Conservation (phyloP, 2,888 invertebrate genomes). For the Sarcophaga carnaria region DNA sequence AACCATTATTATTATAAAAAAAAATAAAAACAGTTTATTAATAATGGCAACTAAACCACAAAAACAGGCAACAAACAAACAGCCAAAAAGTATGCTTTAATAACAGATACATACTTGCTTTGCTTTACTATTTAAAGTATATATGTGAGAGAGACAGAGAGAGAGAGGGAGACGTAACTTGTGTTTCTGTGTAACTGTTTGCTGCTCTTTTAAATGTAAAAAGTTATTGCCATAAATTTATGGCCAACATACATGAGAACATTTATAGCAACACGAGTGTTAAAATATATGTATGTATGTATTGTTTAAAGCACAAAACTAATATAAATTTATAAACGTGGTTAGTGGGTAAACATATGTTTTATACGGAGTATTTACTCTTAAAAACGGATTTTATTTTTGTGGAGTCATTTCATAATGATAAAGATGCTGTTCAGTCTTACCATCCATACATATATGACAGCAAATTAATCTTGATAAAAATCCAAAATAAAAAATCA, state of each 20-base stretch:
- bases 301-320: conserved; percentile 2
- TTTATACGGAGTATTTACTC: neutral
- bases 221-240: conserved; percentile 28
- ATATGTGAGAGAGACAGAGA: neutral
- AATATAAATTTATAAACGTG: conserved; percentile 37
- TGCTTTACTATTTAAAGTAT: no score
- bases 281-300: neutral
- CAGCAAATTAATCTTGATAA: conserved; percentile 50
- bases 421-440: neutral
- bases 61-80: conserved; percentile 23
- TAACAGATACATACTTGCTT: neutral
- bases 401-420: neutral
- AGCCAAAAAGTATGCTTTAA: conserved; percentile 22
- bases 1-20: conserved; percentile 29
- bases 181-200: neutral
- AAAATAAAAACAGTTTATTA: conserved; percentile 63
- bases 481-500: no score
- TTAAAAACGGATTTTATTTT: neutral
- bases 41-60: conserved; percentile 64
- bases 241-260: conserved; percentile 34
- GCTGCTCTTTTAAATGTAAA: no score
- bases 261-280: conserved; percentile 15
- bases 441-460: neutral
- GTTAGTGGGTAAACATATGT: neutral
- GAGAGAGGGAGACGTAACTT: neutral